These are phyloP conservation scores for Protaetia brevitarsis DNA, from an alignment of 1,140 invertebrate genomes.

Conservation along the genomic window DNA sequence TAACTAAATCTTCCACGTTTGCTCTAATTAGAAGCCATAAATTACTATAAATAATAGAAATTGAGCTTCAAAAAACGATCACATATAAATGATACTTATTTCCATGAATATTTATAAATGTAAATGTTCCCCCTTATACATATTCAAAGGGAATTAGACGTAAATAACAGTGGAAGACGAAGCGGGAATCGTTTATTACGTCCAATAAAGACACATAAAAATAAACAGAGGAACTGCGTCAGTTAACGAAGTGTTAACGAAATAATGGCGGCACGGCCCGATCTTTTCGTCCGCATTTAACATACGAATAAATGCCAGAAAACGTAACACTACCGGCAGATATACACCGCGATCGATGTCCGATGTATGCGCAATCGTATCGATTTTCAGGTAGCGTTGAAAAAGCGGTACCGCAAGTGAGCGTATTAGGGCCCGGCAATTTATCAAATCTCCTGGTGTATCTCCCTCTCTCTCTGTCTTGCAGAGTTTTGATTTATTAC, in stretches of 20 bases:
- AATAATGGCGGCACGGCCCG: constrained; percentile 2
- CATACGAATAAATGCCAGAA: too few relatives aligned
- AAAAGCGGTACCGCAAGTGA: background rate
- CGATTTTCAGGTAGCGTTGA: too few relatives aligned
- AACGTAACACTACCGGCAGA: background rate
- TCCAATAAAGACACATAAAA: constrained; percentile 1
- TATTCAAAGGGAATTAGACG: background rate
- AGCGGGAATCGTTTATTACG: background rate
- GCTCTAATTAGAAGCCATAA: background rate
- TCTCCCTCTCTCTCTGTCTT: background rate
- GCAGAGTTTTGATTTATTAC: constrained; percentile 1
- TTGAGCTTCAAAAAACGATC: background rate
- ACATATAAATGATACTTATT: too few relatives aligned
- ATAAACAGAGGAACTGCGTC: background rate
- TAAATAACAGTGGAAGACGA: background rate
- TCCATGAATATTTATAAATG: constrained; percentile 15
- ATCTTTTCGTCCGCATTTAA: too few relatives aligned
- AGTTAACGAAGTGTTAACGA: background rate
- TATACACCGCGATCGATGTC: too few relatives aligned
- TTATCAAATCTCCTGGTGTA: background rate
- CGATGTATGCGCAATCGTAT: too few relatives aligned
- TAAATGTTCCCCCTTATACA: background rate
- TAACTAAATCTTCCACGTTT: too few relatives aligned
- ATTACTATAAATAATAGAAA: background rate
- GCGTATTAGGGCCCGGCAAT: background rate